These are phyloP conservation scores for Hydrocynus forskahlii DNA, from an alignment of 2,797 vertebrate species.

Conservation along the genomic window DNA sequence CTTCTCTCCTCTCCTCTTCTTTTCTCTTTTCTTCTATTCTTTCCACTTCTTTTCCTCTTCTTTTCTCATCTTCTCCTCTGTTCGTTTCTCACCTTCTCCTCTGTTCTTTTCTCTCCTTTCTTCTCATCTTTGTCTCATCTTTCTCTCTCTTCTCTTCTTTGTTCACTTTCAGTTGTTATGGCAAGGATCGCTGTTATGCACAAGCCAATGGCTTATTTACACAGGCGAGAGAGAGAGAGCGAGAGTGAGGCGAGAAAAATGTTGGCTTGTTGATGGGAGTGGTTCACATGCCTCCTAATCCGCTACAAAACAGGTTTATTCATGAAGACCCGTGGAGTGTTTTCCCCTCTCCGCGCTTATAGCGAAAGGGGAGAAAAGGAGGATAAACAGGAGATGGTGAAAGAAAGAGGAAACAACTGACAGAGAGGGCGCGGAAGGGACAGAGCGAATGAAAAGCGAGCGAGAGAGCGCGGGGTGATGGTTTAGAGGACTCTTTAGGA, in stretches of 20 bases:
- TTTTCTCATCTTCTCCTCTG: neutral
- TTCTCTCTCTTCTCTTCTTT: neutral
- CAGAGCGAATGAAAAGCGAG: neutral
- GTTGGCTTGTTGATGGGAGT: constrained; percentile 6
- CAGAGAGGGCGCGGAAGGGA: neutral
- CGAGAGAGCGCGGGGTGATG: neutral
- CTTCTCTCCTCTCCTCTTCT: neutral
- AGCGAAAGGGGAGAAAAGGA: neutral
- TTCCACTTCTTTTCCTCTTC: neutral
- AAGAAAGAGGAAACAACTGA: neutral
- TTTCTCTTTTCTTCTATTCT: neutral
- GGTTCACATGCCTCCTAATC: constrained; percentile 36
- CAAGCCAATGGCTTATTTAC: constrained; percentile 73
- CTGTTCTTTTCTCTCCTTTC: neutral
- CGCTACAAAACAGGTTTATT: constrained; percentile 47
- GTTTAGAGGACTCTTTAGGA: constrained; percentile 4
- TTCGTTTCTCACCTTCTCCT: neutral
- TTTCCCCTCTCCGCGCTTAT: constrained; percentile 16
- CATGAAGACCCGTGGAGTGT: constrained; percentile 4
- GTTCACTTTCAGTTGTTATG: constrained; percentile 64
- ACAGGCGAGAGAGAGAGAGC: constrained; percentile 48
- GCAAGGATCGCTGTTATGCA: constrained; percentile 61
- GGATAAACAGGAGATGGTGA: neutral
- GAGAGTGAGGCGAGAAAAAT: constrained; percentile 23
- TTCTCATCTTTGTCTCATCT: neutral